phyloP scores from a whole-genome alignment of 2,888 invertebrate species.

The Oligia fasciuncula region DNA sequence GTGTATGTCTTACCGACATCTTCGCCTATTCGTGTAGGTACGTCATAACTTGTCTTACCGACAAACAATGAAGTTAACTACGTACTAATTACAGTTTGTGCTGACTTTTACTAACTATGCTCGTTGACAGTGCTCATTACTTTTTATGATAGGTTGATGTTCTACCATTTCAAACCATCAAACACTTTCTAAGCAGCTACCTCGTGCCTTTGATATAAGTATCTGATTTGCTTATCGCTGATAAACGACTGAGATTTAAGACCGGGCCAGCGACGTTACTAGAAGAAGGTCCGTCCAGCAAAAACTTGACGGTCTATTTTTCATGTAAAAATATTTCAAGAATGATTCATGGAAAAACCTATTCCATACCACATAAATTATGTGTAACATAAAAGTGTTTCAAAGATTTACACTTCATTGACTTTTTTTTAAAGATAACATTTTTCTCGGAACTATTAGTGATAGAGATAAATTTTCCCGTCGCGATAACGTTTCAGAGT shows the following conservation, averaged over 20 bases:
- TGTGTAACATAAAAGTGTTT: conserved; percentile 53
- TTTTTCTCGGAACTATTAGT: conserved; percentile 42
- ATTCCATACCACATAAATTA: conserved; percentile 55
- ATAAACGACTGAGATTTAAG: conserved; percentile 18
- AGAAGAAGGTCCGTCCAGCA: conserved; percentile 12
- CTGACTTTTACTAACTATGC: conserved; percentile 18
- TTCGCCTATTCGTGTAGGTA: conserved; percentile 45
- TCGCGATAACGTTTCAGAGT: conserved; percentile 55
- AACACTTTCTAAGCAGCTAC: conserved; percentile 33
- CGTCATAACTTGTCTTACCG: conserved; percentile 42
- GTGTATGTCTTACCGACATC: conserved; percentile 48
- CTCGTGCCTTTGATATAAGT: conserved; percentile 17
- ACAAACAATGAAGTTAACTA: conserved; percentile 32
- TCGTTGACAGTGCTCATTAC: conserved; percentile 12
- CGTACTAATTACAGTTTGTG: conserved; percentile 28
- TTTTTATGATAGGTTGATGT: conserved; percentile 15
- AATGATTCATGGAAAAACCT: conserved; percentile 50
- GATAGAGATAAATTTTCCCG: conserved; percentile 46
- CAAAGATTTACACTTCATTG: conserved; percentile 55
- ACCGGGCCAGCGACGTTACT: not conserved
- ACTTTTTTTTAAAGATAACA: conserved; percentile 47
- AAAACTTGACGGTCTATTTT: conserved; percentile 41
- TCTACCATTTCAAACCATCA: conserved; percentile 2
- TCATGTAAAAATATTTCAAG: conserved; percentile 39
- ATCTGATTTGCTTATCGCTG: conserved; percentile 33